Base-by-base conservation (phyloP, 2,888 invertebrate genomes). In the Melinaea marsaeus region DNA sequence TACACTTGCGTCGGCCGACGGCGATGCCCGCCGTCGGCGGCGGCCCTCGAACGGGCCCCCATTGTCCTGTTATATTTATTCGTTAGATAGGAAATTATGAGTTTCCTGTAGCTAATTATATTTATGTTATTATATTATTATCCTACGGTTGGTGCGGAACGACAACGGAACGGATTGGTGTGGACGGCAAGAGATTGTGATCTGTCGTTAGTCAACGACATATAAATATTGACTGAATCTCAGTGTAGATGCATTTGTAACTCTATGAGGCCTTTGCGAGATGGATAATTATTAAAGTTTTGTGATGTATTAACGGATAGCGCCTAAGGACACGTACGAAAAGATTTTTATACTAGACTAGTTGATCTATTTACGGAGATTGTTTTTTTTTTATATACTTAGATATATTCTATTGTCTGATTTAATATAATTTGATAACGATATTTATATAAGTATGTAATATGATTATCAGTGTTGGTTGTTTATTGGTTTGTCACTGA, bases 191-290 rank as follows among this genome's bases (percentile, higher is more conserved):
- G 88, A 89, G 90, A 90, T 88, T 90, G 90, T 90, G 90, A 90
- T 90, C 88, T 85, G 90, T 90, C 90, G 90, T 88, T 83, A 83
- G 90, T 90, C 90, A 90, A 86, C 90, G 90, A 90, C 90, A 86
- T 89, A 90, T 90, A 90, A 90, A 90, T 88, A 90, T 86, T 89
- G 90, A 91, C 90, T 90, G 91, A 91, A 91, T 91, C 91, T 91
- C 91, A 90, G 84, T 88, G 88, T 91, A 91, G 90, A 90, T 91
- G 91, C 91, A 91, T 91, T 90, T 90, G 86, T 89, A 87, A 90
- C 88, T 90, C 90, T 86, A 89, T 89, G 90, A 90, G 90, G 91
- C 91, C 91, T 90, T 91, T 86, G 90, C 87, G 85, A 87, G 90
- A 90, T 89, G 90, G 91, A 88, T 87, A 87, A 87, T 86, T 90